Base-by-base conservation (phyloP, 2,888 invertebrate genomes). In the Seladonia tumulorum region DNA sequence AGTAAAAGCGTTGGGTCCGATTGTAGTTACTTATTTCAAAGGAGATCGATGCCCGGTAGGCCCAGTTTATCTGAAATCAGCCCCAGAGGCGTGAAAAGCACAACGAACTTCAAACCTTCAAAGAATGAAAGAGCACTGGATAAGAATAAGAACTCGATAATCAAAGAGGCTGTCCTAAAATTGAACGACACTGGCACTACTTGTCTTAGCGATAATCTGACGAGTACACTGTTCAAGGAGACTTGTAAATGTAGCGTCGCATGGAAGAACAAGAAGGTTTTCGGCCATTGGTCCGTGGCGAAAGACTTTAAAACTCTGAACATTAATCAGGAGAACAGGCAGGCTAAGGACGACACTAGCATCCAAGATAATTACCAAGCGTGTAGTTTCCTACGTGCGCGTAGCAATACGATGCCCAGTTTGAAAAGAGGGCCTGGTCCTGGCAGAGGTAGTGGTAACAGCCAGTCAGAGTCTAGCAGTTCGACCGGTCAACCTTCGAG, bases 341-440 rank as follows among this genome's bases (percentile, higher is more conserved):
- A 91, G 81, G 92, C 90, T 22, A 95, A 94, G 74, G 95, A 95
- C 74, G 95, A 95, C 75, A 88, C 93, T 18, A 94, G 93, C 82
- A 90, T 94, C 73, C 89, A 90, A 22, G 93, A 94, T 68, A 90
- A 85, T 70, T 95, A 90, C 81, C 89, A 92, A 49, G 85, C 93
- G 4, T 92, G 92, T 80, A 94, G 94, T 82, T 95, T 94, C 83
- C 93, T 93, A 82, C 93, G 95, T 0, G 94, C 93, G 22, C 92
- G 95, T 18, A 94, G 95, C 77, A 95, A 95, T 79, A 95, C 95
- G 5, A 94, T 95, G 95, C 95, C 95, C 35, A 95, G 94, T 77
- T 91, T 94, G 76, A 94, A 94, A 85, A 93, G 93, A 84, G 92
- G 92, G 25, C 93, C 94, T 4, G 93, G 94, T n/a, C 94, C 94